A percentile compares a stretch with the other conserved stretches of the same genome.
phyloP scores from a whole-genome alignment of 1,140 invertebrate species.

The Apocrypta bakeri region DNA sequence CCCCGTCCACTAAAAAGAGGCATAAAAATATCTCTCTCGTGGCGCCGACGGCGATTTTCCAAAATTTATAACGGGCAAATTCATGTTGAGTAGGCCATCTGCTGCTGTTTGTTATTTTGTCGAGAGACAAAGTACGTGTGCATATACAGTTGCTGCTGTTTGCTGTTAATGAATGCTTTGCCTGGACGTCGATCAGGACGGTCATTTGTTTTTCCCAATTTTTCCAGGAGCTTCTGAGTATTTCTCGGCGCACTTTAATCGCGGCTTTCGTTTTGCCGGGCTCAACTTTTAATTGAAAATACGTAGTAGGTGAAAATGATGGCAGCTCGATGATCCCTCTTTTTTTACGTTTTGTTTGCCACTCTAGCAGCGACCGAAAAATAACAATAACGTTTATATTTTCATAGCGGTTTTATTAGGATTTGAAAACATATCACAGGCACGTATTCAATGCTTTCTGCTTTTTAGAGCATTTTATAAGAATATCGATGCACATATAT shows the following conservation, averaged over 20 bases:
- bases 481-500: no score
- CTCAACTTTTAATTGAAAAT: constrained; percentile 17
- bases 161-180: constrained; percentile 5
- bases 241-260: constrained; percentile 14
- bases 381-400: background rate
- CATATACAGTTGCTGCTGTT: background rate
- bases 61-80: constrained; percentile 33
- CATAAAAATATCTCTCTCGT: constrained; percentile 31
- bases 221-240: background rate
- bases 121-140: background rate
- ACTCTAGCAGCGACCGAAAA: background rate
- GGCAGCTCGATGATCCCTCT: background rate
- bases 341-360: background rate
- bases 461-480: no score
- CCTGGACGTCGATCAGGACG: background rate
- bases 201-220: background rate
- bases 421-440: no score
- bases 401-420: no score
- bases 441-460: no score
- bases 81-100: constrained; percentile 5
- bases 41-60: constrained; percentile 23
- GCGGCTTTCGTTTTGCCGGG: background rate
- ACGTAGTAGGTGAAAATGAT: constrained; percentile 8
- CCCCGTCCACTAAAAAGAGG: background rate
- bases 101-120: background rate